A percentile compares a stretch with the other conserved stretches of the same genome.
Evolutionary conservation across 2,797 vertebrate genomes (phyloP).

Genomic region (Eulemur mongoz): DNA sequence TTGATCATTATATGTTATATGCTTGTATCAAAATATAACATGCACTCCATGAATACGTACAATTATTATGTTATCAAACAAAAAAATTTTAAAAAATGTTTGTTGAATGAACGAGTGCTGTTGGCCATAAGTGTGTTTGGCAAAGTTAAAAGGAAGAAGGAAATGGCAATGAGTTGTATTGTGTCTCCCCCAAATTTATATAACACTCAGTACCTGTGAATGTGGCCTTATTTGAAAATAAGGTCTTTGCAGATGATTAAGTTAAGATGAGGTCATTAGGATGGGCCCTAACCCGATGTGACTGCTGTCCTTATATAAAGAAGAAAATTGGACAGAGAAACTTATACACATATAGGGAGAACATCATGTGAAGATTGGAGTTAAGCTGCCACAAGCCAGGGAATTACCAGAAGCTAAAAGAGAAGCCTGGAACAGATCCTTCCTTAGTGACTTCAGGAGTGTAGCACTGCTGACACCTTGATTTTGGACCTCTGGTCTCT

Average conservation of each 20-base stretch:
- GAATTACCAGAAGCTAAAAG: not conserved
- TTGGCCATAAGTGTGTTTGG: not conserved
- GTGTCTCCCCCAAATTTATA: not conserved
- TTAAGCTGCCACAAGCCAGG: not conserved
- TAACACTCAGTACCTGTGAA: not conserved
- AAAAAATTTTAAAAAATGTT: not conserved
- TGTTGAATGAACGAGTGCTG: not conserved
- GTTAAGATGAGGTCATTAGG: constrained; percentile 15
- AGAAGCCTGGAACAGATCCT: not conserved
- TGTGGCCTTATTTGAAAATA: not conserved
- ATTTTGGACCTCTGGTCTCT: not conserved
- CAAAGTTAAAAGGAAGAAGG: not conserved
- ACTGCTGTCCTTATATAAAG: not conserved
- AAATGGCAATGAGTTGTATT: not conserved
- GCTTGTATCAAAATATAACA: too few species aligned
- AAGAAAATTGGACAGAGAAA: not conserved
- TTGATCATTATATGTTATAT: too few species aligned
- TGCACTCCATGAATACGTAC: too few species aligned
- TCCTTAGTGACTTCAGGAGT: not conserved
- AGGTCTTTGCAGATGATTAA: not conserved
- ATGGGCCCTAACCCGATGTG: not conserved
- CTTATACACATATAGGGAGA: not conserved
- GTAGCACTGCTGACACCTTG: not conserved
- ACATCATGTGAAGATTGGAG: not conserved
- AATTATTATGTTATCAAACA: too few species aligned